phyloP scores from a whole-genome alignment of 2,797 vertebrate genomes.

The Ctenochaetus hawaiiensis region DNA sequence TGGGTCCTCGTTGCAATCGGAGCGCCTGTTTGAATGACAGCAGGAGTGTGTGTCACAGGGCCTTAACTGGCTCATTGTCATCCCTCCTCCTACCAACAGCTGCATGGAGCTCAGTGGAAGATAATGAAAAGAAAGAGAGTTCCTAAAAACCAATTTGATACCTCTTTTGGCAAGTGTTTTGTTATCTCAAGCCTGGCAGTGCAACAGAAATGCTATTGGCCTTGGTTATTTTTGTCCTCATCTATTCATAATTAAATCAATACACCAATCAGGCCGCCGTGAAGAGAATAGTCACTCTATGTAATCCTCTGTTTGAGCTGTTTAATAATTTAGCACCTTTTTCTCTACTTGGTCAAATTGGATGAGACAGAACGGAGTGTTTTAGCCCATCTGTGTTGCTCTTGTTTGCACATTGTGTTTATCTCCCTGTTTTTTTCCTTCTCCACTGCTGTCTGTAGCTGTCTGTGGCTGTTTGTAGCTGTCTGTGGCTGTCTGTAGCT shows the following conservation, averaged over 20 bases:
- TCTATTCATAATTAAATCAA: constrained; percentile 80
- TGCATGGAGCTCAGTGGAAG: constrained; percentile 42
- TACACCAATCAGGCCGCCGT: constrained; percentile 70
- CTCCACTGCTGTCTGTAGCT: constrained; percentile 4
- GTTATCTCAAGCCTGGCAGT: constrained; percentile 29
- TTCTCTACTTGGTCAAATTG: constrained; percentile 69
- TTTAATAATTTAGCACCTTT: constrained; percentile 78
- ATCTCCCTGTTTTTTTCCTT: constrained; percentile 22
- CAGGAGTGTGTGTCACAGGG: constrained; percentile 47
- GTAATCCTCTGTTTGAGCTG: constrained; percentile 77
- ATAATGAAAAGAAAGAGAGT: constrained; percentile 16
- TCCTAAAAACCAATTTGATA: constrained; percentile 30
- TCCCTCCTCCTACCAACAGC: constrained; percentile 47
- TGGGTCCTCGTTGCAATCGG: constrained; percentile 43
- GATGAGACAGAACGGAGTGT: constrained; percentile 66
- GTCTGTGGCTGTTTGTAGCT: too few species aligned
- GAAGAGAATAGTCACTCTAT: constrained; percentile 65
- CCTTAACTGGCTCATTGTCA: constrained; percentile 33
- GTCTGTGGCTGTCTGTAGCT: too few species aligned
- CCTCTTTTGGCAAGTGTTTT: constrained; percentile 38
- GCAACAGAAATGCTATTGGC: constrained; percentile 36
- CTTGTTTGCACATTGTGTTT: constrained; percentile 44
- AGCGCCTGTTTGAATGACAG: constrained; percentile 60
- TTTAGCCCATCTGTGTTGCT: constrained; percentile 43
- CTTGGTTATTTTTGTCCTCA: constrained; percentile 67